These are phyloP conservation scores for Lamellibrachia satsuma DNA, from an alignment of 2,888 invertebrate species.

Conservation along the genomic window DNA sequence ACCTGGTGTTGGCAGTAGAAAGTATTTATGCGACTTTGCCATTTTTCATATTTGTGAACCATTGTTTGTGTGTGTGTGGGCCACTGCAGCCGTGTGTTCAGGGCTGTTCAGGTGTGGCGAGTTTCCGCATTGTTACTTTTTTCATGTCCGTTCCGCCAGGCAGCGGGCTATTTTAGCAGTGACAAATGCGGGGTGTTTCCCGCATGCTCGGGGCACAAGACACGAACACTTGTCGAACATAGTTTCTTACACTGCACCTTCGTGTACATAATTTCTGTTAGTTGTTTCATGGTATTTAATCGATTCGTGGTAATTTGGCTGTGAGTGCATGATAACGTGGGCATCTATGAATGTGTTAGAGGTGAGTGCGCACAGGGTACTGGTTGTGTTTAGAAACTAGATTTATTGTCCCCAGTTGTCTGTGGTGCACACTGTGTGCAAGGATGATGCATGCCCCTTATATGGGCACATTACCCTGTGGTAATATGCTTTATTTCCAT, in stretches of 20 bases:
- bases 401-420: not conserved
- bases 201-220: not conserved
- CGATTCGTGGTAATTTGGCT: not conserved
- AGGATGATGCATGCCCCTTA: not conserved
- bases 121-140: not conserved
- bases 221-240: not conserved
- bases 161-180: not conserved
- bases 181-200: conserved; percentile 10
- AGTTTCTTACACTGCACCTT: not conserved
- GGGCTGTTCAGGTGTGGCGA: not conserved
- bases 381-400: not conserved
- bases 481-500: conserved; percentile 7
- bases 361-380: not conserved
- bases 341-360: not conserved
- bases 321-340: not conserved
- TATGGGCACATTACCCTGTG: conserved; percentile 17
- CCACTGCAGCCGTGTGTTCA: not conserved
- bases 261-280: not conserved
- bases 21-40: not conserved
- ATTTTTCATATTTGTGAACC: not conserved
- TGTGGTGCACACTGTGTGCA: not conserved
- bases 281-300: not conserved
- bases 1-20: not conserved
- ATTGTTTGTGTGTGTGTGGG: not conserved
- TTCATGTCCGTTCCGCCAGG: not conserved